Evolutionary conservation across 2,113 vertebrate species (phyloP).

Genomic region (Anas platyrhynchos): DNA sequence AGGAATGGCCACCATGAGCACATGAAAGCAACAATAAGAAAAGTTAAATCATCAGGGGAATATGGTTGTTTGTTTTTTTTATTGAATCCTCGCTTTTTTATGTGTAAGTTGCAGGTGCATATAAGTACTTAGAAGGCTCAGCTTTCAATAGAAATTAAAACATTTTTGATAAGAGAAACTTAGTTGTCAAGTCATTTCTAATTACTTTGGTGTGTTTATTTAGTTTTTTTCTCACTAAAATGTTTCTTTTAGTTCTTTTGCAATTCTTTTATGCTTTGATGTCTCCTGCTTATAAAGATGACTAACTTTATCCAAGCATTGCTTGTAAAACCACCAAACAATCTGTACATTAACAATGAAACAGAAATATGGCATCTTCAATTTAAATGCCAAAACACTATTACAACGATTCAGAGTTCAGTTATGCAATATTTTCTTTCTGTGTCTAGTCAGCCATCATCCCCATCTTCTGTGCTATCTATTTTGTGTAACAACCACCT

Average conservation of each 20-base stretch:
- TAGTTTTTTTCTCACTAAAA: not conserved
- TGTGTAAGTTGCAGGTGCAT: not conserved
- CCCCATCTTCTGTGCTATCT: not conserved
- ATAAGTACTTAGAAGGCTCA: not conserved
- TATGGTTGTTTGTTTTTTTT: not conserved
- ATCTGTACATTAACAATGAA: not conserved
- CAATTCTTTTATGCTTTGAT: not conserved
- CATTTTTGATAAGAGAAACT: not conserved
- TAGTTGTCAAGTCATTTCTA: not conserved
- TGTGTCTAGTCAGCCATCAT: not conserved
- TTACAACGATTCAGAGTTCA: not conserved
- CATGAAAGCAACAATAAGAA: not conserved
- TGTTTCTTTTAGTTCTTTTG: not conserved
- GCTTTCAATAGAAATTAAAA: not conserved
- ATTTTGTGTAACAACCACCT: not conserved
- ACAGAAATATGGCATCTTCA: not conserved
- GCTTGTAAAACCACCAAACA: not conserved
- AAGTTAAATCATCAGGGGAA: not conserved
- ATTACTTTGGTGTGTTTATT: not conserved
- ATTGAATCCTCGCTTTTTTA: not conserved
- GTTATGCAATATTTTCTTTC: not conserved
- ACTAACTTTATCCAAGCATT: not conserved
- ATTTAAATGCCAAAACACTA: not conserved
- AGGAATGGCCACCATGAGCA: not conserved
- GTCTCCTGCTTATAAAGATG: not conserved